Percentiles rank a stretch among this genome's conserved stretches.
phyloP scores from a whole-genome alignment of 2,797 vertebrate species.

The Phrynocephalus vlangalii region DNA sequence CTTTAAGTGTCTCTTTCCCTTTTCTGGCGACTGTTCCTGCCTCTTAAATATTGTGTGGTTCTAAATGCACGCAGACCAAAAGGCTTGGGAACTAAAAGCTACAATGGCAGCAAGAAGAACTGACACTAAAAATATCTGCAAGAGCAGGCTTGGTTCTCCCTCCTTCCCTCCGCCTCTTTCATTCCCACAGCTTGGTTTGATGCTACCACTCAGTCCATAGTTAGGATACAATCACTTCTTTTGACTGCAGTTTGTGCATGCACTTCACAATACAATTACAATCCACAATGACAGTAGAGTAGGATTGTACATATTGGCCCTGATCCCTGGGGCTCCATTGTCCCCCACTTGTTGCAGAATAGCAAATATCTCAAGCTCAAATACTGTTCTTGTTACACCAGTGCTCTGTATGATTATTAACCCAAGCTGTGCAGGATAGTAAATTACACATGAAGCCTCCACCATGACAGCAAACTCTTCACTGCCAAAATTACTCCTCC shows the following conservation, averaged over 20 bases:
- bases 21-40: not conserved
- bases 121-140: conserved; percentile 15
- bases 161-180: not conserved
- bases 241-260: not conserved
- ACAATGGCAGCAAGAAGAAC: not conserved
- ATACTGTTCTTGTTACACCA: not conserved
- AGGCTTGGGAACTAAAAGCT: not conserved
- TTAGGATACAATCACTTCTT: not conserved
- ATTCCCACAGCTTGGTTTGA: not conserved
- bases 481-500: not conserved
- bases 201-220: not conserved
- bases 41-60: not conserved
- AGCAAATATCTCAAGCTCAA: not conserved
- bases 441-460: not conserved
- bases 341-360: not conserved
- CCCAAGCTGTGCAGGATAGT: not conserved
- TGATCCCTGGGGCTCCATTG: not conserved
- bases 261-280: not conserved
- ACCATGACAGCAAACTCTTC: not conserved
- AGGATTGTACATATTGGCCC: not conserved
- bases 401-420: not conserved
- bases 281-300: not conserved
- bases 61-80: not conserved
- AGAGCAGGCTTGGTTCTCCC: not conserved
- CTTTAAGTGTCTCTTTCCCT: not conserved